These are phyloP conservation scores for Blastobasis lacticolella DNA, from an alignment of 2,888 invertebrate species.

Conservation along the genomic window DNA sequence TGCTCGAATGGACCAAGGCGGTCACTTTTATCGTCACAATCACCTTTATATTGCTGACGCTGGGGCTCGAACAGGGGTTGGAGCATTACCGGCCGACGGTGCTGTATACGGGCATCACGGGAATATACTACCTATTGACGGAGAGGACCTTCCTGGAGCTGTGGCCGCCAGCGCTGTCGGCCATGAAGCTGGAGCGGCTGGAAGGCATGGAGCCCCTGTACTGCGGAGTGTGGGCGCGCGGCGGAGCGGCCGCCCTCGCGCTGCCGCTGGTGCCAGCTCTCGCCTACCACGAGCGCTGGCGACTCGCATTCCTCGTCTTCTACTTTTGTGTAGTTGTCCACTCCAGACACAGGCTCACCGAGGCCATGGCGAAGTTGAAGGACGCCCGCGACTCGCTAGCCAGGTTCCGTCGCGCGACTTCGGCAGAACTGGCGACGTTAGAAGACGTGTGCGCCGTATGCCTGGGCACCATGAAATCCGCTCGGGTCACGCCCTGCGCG, in stretches of 20 bases:
- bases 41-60: conserved; percentile 82
- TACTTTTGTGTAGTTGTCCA: conserved; percentile 80
- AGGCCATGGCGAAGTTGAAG: conserved; percentile 69
- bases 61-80: conserved; percentile 83
- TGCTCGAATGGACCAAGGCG: conserved; percentile 87
- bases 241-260: conserved; percentile 74
- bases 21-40: conserved; percentile 85
- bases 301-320: conserved; percentile 71
- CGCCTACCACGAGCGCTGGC: conserved; percentile 72
- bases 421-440: conserved; percentile 77
- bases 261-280: conserved; percentile 72
- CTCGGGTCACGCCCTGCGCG: conserved; percentile 85
- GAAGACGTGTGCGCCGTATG: conserved; percentile 89
- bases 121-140: conserved; percentile 80
- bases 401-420: conserved; percentile 77
- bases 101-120: conserved; percentile 78
- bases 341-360: conserved; percentile 75
- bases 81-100: conserved; percentile 82
- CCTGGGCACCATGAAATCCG: conserved; percentile 79
- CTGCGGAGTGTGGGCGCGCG: conserved; percentile 77
- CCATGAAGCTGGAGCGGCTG: conserved; percentile 75
- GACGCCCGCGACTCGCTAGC: conserved; percentile 76
- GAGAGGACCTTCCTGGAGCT: conserved; percentile 82
- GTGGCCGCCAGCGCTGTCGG: conserved; percentile 74
- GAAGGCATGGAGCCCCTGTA: conserved; percentile 83